Evolutionary conservation across 1,140 invertebrate genomes (phyloP).

Genomic region (Eriosoma lanigerum): DNA sequence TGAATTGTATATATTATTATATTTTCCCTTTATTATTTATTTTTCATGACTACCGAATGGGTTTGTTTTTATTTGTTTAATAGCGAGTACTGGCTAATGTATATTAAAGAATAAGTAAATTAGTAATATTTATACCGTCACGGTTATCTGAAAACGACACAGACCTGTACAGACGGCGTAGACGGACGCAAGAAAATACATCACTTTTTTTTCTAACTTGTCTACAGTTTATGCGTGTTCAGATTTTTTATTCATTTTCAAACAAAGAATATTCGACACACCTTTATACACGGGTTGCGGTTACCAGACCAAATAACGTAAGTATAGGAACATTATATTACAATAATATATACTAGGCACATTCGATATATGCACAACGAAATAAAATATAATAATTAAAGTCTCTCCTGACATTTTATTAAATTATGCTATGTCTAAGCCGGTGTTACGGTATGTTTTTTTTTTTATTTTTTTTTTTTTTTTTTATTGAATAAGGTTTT

Average conservation of each 20-base stretch:
- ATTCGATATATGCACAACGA: too few species aligned
- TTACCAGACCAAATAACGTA: neutral
- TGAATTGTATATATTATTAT: neutral
- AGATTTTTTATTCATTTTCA: constrained; percentile 10
- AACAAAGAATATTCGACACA: constrained; percentile 8
- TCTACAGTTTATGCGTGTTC: neutral
- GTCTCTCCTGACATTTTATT: too few species aligned
- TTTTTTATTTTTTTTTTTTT: too few species aligned
- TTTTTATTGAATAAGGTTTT: too few species aligned
- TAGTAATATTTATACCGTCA: constrained; percentile 5
- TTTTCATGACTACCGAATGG: neutral
- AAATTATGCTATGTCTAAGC: too few species aligned
- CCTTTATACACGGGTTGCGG: neutral
- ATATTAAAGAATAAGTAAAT: neutral
- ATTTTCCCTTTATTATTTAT: constrained; percentile 2
- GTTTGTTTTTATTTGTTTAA: constrained; percentile 4
- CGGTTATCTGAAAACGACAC: constrained; percentile 17
- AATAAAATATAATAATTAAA: too few species aligned
- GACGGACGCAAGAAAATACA: constrained; percentile 16
- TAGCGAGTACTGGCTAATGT: neutral
- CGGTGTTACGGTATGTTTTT: too few species aligned
- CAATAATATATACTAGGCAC: too few species aligned
- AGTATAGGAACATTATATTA: too few species aligned
- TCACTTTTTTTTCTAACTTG: neutral
- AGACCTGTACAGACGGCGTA: too few species aligned